Percentiles rank a stretch among this genome's conserved stretches.
Conservation (phyloP, 2,113 vertebrate species). For the Rhabdomys dilectus region DNA sequence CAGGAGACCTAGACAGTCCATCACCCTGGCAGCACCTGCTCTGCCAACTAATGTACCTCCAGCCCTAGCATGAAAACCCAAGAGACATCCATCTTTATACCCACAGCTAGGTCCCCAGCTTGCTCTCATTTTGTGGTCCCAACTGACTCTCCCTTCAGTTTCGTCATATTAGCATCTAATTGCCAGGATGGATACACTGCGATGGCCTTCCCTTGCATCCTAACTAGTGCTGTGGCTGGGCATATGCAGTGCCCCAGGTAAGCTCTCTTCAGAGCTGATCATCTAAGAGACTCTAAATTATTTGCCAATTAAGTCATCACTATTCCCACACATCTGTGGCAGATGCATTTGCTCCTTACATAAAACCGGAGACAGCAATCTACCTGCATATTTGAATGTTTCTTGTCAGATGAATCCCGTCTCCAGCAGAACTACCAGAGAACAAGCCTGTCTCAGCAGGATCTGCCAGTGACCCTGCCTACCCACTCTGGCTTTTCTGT, state of each 20-base stretch:
- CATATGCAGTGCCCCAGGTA: not conserved
- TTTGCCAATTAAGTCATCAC: slow-evolving; percentile 59
- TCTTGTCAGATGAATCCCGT: not conserved
- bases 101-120: not conserved
- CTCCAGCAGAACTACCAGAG: not conserved
- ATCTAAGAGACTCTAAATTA: slow-evolving; percentile 61
- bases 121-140: not conserved
- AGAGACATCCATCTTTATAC: not conserved
- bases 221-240: not conserved
- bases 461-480: not conserved
- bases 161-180: slow-evolving; percentile 4
- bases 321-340: not conserved
- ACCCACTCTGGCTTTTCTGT: not conserved
- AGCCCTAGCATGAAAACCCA: slow-evolving; percentile 38
- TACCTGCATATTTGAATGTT: not conserved
- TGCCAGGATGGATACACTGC: slow-evolving; percentile 7
- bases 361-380: slow-evolving; percentile 19
- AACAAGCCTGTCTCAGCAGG: not conserved
- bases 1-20: not conserved
- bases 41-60: slow-evolving; percentile 10
- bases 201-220: not conserved
- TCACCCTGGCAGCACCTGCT: not conserved
- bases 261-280: slow-evolving; percentile 47
- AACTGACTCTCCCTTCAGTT: not conserved
- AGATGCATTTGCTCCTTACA: not conserved